Evolutionary conservation across 2,113 vertebrate genomes (phyloP).

Genomic region (Megaleporinus macrocephalus): DNA sequence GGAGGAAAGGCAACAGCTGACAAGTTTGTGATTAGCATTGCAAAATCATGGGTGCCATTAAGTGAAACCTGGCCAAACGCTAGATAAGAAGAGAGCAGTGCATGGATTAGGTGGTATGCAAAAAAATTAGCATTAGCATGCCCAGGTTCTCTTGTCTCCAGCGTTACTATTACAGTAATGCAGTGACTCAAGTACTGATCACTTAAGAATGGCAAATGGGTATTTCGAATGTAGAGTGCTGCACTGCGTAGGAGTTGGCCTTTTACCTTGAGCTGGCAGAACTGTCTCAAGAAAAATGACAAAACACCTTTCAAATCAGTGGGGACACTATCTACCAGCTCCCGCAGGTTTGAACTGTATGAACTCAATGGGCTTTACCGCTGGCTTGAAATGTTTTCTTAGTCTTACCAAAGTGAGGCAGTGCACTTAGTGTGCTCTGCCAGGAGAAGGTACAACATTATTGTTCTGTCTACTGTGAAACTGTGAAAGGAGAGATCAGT

Average conservation of each 20-base stretch:
- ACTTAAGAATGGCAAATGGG: not conserved
- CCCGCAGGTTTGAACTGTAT: not conserved
- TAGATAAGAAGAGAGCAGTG: not conserved
- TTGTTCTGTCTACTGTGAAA: not conserved
- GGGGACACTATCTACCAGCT: not conserved
- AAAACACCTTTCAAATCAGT: not conserved
- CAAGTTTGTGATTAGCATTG: not conserved
- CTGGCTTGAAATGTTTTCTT: not conserved
- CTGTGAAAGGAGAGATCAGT: not conserved
- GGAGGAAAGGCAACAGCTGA: not conserved
- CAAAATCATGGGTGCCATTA: not conserved
- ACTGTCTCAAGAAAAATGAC: not conserved
- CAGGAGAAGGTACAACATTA: not conserved
- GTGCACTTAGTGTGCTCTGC: not conserved
- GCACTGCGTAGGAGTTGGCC: not conserved
- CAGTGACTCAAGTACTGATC: not conserved
- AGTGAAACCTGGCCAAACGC: not conserved
- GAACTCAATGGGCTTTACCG: not conserved
- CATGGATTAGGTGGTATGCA: not conserved
- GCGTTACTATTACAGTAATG: not conserved
- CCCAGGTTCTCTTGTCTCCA: not conserved
- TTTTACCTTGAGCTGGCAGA: not conserved
- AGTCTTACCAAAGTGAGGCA: not conserved
- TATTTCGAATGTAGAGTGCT: not conserved
- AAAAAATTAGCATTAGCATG: conserved; percentile 3